Base-by-base conservation (phyloP, 2,113 vertebrate genomes). In the Malurus cyaneus region DNA sequence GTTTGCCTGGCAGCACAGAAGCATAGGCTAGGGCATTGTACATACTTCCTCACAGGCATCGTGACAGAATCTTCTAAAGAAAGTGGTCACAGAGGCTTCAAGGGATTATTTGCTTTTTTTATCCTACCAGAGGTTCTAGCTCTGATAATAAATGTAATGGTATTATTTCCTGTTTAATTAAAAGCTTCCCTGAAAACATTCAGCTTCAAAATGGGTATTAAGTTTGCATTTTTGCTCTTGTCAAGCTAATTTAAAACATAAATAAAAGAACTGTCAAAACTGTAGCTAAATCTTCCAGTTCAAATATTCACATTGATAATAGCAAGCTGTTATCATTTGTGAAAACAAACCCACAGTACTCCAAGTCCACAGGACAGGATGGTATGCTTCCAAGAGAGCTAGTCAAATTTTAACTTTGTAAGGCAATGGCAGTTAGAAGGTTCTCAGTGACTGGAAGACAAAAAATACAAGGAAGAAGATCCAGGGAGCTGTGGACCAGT, bases 1-100 rank as follows among this genome's bases (percentile, higher is more conserved):
- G 19, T 86, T 2, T 6, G 12, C 59, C 28, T 69, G 0, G 0
- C 25, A 39, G 14, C 25, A 11, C 39, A 42, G 24, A 61, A 69
- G 19, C 10, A 2, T 56, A 60, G 41, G 2, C 28, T 70, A 34
- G 14, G 19, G 4, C 14, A 28, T 64, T 61, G 28, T 64, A 42
- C 3, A 3, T 23, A 2, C 49, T 88, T 54, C 14, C 7, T 44
- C 16, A 24, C 85, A 6, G 17, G 19, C 41, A 34, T 64, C 29
- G 56, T 25, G 6, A 24, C 11, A 25, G 21, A 17, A 31, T 66
- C 28, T 61, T 65, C 11, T 54, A 23, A 59, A 34, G 69, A 46
- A 69, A 53, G 19, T 14, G 20, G 5, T 54, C 5, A 13, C 11
- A 41, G 32, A 15, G 4, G 12, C 81, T 86, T 71, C 44, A 95